phyloP scores from a whole-genome alignment of 2,888 invertebrate genomes.

The Cantharis lateralis region DNA sequence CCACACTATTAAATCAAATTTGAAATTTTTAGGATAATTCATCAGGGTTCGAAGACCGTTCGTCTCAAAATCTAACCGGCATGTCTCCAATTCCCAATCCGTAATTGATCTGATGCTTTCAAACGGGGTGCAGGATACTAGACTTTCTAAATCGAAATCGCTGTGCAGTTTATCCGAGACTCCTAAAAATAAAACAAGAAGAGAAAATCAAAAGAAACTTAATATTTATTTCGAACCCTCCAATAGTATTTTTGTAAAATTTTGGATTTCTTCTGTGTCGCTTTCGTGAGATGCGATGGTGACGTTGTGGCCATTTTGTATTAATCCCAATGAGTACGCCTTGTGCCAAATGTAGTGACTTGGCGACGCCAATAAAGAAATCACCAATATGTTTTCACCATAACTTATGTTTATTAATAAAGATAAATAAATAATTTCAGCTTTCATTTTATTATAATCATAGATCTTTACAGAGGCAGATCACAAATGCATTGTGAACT shows the following conservation, averaged over 20 bases:
- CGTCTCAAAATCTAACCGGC: slow-evolving; percentile 24
- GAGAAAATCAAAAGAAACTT: not conserved
- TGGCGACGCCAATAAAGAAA: slow-evolving; percentile 15
- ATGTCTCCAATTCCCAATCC: slow-evolving; percentile 7
- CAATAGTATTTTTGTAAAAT: slow-evolving; percentile 23
- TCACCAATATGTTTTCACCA: slow-evolving; percentile 20
- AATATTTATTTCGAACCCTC: slow-evolving; percentile 11
- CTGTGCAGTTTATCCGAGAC: not conserved
- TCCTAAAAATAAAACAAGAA: not conserved
- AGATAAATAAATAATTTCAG: not conserved
- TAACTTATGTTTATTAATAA: not conserved
- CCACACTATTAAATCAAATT: slow-evolving; percentile 37
- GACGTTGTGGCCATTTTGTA: slow-evolving; percentile 19
- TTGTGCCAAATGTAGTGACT: slow-evolving; percentile 29
- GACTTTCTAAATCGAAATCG: not conserved
- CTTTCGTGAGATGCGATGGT: slow-evolving; percentile 16
- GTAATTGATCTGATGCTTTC: not conserved
- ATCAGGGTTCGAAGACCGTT: slow-evolving; percentile 21
- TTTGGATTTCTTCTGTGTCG: slow-evolving; percentile 10
- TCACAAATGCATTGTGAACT: no score
- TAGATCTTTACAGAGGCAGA: not conserved
- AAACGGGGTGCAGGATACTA: not conserved
- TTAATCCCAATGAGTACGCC: slow-evolving; percentile 12
- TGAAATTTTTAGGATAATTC: slow-evolving; percentile 31
- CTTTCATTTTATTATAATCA: not conserved